Percentiles rank a stretch among this genome's conserved stretches.
These are phyloP conservation scores for Crematogaster levior DNA, from an alignment of 2,888 invertebrate species.

Conservation along the genomic window DNA sequence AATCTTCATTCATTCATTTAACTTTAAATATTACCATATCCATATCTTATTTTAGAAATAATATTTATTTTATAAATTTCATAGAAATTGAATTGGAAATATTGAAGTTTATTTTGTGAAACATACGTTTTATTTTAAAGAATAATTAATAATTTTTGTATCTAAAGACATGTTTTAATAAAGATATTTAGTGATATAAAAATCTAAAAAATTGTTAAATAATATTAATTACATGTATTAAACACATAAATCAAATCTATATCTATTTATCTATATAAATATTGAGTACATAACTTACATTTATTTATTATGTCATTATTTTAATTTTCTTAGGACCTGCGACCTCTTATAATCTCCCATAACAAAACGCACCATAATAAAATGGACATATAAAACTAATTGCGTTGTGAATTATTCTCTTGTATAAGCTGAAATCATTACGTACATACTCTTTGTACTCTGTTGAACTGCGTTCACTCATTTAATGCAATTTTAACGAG, in stretches of 20 bases:
- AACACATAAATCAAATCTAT: too few species aligned
- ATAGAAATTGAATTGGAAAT: neutral
- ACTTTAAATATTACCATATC: neutral
- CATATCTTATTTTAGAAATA: neutral
- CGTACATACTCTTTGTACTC: conserved; percentile 39
- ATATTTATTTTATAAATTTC: neutral
- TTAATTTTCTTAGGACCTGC: neutral
- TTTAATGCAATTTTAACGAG: conserved; percentile 46
- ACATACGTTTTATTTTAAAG: neutral
- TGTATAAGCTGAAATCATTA: conserved; percentile 33
- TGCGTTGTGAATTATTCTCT: conserved; percentile 36
- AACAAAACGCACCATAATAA: conserved; percentile 20
- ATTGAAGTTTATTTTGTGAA: neutral
- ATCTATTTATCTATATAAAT: too few species aligned
- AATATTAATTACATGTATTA: too few species aligned
- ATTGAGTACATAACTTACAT: neutral
- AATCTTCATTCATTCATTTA: too few species aligned
- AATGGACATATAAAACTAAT: conserved; percentile 33
- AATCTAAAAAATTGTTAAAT: neutral
- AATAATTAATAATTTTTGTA: neutral
- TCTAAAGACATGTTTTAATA: neutral
- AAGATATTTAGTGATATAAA: neutral
- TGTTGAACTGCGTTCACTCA: conserved; percentile 11
- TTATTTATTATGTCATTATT: neutral
- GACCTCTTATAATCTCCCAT: neutral